A percentile compares a stretch with the other conserved stretches of the same genome.
phyloP scores from a whole-genome alignment of 1,140 invertebrate species.

The Rhopalosiphum maidis region DNA sequence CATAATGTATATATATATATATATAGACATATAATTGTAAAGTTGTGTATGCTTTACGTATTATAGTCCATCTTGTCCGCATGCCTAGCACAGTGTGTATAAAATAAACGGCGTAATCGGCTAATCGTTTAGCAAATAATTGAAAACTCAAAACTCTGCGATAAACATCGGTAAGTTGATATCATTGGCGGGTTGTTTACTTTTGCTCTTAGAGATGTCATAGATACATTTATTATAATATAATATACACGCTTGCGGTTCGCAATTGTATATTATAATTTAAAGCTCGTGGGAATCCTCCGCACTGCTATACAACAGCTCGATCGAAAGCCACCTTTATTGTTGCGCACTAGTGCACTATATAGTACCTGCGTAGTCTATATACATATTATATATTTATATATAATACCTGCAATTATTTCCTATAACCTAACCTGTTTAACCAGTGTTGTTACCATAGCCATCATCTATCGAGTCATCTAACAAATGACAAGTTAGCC shows the following conservation, averaged over 20 bases:
- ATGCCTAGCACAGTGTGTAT: background rate
- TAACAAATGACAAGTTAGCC: too few relatives aligned
- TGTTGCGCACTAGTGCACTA: background rate
- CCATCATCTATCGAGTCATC: too few relatives aligned
- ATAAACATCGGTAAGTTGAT: constrained; percentile 54
- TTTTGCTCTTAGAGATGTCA: constrained; percentile 1
- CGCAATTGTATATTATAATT: background rate
- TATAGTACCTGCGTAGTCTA: too few relatives aligned
- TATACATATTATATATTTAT: too few relatives aligned
- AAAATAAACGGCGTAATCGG: constrained; percentile 7
- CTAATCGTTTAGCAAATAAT: constrained; percentile 48
- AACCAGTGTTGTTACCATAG: too few relatives aligned
- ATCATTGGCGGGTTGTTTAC: constrained; percentile 48
- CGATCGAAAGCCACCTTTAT: background rate
- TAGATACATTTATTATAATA: background rate
- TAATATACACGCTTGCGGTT: background rate
- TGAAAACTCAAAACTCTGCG: constrained; percentile 2
- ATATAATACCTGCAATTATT: too few relatives aligned
- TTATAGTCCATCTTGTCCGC: background rate
- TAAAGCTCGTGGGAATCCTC: constrained; percentile 15
- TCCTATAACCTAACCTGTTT: too few relatives aligned
- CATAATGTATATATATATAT: too few relatives aligned
- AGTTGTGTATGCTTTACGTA: background rate
- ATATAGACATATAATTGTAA: background rate
- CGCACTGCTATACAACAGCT: background rate